Percentiles rank a stretch among this genome's conserved stretches.
Conservation (phyloP, 2,797 vertebrate genomes). For the Catamblyrhynchus diadema region DNA sequence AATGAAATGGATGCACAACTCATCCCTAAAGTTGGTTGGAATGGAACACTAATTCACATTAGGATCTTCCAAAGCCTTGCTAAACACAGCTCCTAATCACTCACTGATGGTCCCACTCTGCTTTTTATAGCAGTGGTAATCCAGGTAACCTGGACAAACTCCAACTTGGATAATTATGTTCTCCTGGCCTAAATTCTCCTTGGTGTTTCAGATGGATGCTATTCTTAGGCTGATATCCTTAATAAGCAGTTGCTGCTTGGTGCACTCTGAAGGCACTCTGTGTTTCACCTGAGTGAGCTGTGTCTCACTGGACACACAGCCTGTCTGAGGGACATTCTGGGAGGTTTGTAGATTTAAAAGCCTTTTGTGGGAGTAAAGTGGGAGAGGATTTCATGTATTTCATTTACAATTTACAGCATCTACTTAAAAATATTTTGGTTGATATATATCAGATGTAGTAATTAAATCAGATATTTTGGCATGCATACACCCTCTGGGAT, state of each 20-base stretch:
- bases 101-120: background rate
- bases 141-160: slow-evolving; percentile 56
- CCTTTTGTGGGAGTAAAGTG: background rate
- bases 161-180: slow-evolving; percentile 42
- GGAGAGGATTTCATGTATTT: background rate
- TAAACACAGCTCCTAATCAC: slow-evolving; percentile 4
- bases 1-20: background rate
- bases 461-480: background rate
- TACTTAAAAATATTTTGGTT: background rate
- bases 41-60: background rate
- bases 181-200: slow-evolving; percentile 49
- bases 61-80: background rate
- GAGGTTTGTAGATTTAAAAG: background rate
- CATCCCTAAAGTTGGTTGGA: background rate
- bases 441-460: background rate
- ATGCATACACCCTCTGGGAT: background rate
- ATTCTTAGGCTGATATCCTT: background rate
- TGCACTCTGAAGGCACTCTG: background rate
- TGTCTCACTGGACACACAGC: background rate
- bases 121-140: slow-evolving; percentile 61
- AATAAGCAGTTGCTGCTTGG: background rate
- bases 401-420: background rate
- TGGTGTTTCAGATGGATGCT: background rate
- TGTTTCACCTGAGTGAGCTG: background rate
- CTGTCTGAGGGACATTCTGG: rapidly evolving